Conservation (phyloP, 1,140 invertebrate genomes). For the Pachypsylla venusta region DNA sequence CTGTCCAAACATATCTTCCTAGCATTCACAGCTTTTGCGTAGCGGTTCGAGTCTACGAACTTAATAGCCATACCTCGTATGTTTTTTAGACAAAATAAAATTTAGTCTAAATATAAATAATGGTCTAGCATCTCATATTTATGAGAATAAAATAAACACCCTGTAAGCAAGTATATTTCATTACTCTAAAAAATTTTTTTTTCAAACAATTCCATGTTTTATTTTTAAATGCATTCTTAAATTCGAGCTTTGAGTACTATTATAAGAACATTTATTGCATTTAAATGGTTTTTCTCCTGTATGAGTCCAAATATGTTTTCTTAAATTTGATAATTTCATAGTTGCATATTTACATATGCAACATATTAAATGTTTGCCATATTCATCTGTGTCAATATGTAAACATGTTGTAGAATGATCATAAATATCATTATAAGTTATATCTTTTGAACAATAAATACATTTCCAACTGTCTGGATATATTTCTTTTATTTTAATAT, state of each 20-base stretch:
- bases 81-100: too few species aligned
- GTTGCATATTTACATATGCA: constrained; percentile 8
- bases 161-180: too few species aligned
- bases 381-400: not conserved
- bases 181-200: too few species aligned
- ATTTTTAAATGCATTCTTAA: constrained; percentile 8
- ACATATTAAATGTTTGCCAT: constrained; percentile 7
- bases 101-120: too few species aligned
- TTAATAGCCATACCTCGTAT: too few species aligned
- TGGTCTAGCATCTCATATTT: too few species aligned
- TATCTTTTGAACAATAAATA: constrained; percentile 5
- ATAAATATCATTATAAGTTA: constrained; percentile 5
- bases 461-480: constrained; percentile 5
- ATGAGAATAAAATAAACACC: too few species aligned
- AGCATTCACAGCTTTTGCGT: too few species aligned
- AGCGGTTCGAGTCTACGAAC: too few species aligned
- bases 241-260: constrained; percentile 3
- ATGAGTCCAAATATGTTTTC: constrained; percentile 2
- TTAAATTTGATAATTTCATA: constrained; percentile 6
- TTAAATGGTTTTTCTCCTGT: constrained; percentile 3
- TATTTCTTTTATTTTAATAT: constrained; percentile 5
- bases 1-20: too few species aligned
- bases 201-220: constrained; percentile 4
- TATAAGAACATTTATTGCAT: not conserved
- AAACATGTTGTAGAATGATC: constrained; percentile 4